A percentile compares a stretch with the other conserved stretches of the same genome.
phyloP scores from a whole-genome alignment of 2,113 vertebrate species.

The Chaetura pelagica region DNA sequence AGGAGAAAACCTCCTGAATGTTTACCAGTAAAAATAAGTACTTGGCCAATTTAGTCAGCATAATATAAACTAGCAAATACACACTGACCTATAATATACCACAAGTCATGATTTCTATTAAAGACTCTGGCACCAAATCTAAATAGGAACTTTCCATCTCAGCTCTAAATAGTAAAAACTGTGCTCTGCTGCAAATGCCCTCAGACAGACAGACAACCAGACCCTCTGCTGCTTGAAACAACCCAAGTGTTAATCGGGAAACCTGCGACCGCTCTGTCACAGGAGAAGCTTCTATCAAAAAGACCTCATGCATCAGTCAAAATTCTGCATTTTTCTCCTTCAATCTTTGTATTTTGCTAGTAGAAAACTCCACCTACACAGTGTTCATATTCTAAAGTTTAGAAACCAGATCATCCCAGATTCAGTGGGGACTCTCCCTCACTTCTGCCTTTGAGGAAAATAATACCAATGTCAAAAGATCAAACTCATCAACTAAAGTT shows the following conservation, averaged over 20 bases:
- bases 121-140: constrained; percentile 85
- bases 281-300: neutral
- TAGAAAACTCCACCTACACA: neutral
- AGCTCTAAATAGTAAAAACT: constrained; percentile 45
- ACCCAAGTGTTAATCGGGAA: neutral
- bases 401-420: neutral
- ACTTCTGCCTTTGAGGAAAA: neutral
- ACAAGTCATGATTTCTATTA: constrained; percentile 82
- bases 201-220: neutral
- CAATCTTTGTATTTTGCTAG: neutral
- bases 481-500: neutral
- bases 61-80: constrained; percentile 74
- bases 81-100: constrained; percentile 70
- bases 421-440: neutral
- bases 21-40: constrained; percentile 80
- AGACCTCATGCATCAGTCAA: neutral
- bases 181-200: neutral
- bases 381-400: neutral
- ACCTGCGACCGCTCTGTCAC: neutral
- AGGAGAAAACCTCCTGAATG: constrained; percentile 63
- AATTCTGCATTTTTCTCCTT: neutral
- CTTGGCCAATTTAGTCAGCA: constrained; percentile 72
- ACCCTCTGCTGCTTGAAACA: neutral
- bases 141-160: constrained; percentile 93
- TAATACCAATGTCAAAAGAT: neutral